Conservation (phyloP, 2,113 vertebrate genomes). For the Reinhardtius hippoglossoides region DNA sequence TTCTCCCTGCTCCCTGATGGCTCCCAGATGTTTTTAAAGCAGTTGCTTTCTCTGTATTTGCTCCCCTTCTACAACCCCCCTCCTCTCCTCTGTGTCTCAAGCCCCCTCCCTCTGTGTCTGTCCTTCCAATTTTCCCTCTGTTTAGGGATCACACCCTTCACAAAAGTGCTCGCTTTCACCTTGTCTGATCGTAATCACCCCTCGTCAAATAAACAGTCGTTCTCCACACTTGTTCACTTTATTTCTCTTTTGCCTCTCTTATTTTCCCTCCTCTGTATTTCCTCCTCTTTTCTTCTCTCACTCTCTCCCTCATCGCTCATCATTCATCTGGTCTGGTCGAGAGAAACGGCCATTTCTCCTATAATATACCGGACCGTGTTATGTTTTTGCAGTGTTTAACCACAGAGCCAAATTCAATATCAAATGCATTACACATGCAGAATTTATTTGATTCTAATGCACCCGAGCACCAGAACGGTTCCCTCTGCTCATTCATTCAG, state of each 20-base stretch:
- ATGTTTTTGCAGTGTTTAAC: slow-evolving; percentile 42
- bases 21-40: slow-evolving; percentile 81
- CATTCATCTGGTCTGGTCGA: slow-evolving; percentile 25
- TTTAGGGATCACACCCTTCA: slow-evolving; percentile 58
- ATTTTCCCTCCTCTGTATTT: slow-evolving; percentile 1
- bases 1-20: slow-evolving; percentile 74
- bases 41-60: slow-evolving; percentile 40
- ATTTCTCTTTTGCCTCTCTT: slow-evolving; percentile 34
- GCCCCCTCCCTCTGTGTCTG: slow-evolving; percentile 16
- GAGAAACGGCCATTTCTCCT: slow-evolving; percentile 17
- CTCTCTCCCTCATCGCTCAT: slow-evolving; percentile 26
- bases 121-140: slow-evolving; percentile 53
- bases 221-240: slow-evolving; percentile 59
- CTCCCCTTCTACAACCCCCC: slow-evolving; percentile 38
- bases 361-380: slow-evolving; percentile 9
- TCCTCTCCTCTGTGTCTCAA: slow-evolving; percentile 21
- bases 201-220: slow-evolving; percentile 68
- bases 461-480: background rate
- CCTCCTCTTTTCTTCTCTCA: slow-evolving; percentile 4
- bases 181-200: slow-evolving; percentile 68
- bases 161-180: slow-evolving; percentile 64
- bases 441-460: slow-evolving; percentile 40
- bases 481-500: slow-evolving; percentile 22
- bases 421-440: slow-evolving; percentile 34
- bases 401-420: slow-evolving; percentile 8